Conservation (phyloP, 1,140 invertebrate species). For the Leptinotarsa defecta region DNA sequence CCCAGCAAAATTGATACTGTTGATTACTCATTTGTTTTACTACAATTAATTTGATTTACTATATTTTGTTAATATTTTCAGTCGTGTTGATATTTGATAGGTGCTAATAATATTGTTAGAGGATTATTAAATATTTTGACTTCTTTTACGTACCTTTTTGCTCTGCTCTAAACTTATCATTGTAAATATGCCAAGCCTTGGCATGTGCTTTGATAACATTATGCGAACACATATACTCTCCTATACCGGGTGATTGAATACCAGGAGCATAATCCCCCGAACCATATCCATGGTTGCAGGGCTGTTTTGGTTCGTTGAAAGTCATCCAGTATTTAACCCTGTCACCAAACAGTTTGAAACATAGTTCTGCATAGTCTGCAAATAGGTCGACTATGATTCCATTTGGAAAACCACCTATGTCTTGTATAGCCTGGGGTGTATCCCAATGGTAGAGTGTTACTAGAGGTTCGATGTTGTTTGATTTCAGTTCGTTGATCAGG, state of each 20-base stretch:
- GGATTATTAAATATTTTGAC: slow-evolving; percentile 62
- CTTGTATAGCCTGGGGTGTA: slow-evolving; percentile 23
- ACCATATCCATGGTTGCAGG: slow-evolving; percentile 34
- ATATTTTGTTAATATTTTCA: neutral
- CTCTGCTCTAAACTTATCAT: slow-evolving; percentile 27
- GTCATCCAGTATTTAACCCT: slow-evolving; percentile 42
- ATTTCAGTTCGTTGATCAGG: slow-evolving; percentile 22
- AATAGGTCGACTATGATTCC: neutral
- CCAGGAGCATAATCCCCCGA: slow-evolving; percentile 28
- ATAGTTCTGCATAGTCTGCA: slow-evolving; percentile 15
- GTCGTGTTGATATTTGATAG: neutral
- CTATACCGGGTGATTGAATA: slow-evolving; percentile 42
- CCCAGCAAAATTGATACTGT: neutral
- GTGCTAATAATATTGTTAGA: slow-evolving; percentile 58
- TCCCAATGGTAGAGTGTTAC: slow-evolving; percentile 24
- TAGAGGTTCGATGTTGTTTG: slow-evolving; percentile 22
- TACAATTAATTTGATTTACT: neutral
- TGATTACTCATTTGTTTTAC: neutral
- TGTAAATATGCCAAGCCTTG: slow-evolving; percentile 56
- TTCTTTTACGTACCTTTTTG: slow-evolving; percentile 33
- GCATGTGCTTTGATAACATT: slow-evolving; percentile 57
- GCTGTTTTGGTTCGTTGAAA: slow-evolving; percentile 54
- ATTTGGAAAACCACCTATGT: slow-evolving; percentile 15
- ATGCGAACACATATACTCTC: slow-evolving; percentile 57
- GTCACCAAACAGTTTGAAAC: slow-evolving; percentile 37